Evolutionary conservation across 2,888 invertebrate species (phyloP).

Genomic region (Dromius quadrimaculatus): DNA sequence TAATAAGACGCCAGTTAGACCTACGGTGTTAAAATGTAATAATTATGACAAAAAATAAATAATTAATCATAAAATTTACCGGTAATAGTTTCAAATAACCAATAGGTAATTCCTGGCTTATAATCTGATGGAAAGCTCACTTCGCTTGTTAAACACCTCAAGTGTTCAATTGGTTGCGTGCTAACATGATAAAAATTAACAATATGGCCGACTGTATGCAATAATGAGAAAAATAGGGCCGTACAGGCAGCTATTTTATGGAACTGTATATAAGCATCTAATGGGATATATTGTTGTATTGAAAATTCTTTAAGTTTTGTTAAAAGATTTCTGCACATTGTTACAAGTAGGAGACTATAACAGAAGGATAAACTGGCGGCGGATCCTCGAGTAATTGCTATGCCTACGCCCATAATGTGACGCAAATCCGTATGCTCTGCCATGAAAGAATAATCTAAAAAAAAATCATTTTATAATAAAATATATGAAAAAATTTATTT

Average conservation of each 20-base stretch:
- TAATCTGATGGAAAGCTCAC: slow-evolving; percentile 95
- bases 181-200: slow-evolving; percentile 98
- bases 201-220: slow-evolving; percentile 94
- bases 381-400: slow-evolving; percentile 93
- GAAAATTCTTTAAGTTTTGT: slow-evolving; percentile 95
- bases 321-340: slow-evolving; percentile 92
- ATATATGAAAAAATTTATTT: not conserved
- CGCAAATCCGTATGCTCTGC: slow-evolving; percentile 94
- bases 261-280: slow-evolving; percentile 96
- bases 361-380: slow-evolving; percentile 96
- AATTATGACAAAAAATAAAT: slow-evolving; percentile 7
- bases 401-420: slow-evolving; percentile 97
- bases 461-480: not conserved
- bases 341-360: slow-evolving; percentile 89
- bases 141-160: slow-evolving; percentile 92
- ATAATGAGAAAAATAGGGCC: slow-evolving; percentile 90
- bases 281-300: slow-evolving; percentile 92
- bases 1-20: slow-evolving; percentile 87
- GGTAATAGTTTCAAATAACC: slow-evolving; percentile 95
- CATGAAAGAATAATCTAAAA: slow-evolving; percentile 92
- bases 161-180: slow-evolving; percentile 92
- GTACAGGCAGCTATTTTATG: slow-evolving; percentile 97
- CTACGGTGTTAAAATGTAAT: slow-evolving; percentile 66
- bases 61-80: slow-evolving; percentile 69
- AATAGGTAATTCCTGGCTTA: slow-evolving; percentile 92